These are phyloP conservation scores for Lacanobia wlatinum DNA, from an alignment of 2,888 invertebrate species.

Conservation along the genomic window DNA sequence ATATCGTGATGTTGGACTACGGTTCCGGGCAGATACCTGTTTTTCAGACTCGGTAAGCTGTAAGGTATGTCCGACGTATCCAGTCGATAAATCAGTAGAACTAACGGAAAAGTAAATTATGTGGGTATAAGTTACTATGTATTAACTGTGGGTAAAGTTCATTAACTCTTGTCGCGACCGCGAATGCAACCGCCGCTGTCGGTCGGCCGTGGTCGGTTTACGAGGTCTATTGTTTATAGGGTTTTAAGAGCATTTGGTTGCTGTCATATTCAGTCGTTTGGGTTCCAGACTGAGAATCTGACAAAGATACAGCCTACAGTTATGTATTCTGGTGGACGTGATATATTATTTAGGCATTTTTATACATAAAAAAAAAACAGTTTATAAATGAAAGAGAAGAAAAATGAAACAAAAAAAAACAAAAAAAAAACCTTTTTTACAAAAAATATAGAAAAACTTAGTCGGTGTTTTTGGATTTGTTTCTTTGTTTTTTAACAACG, in stretches of 20 bases:
- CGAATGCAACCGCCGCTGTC: slow-evolving; percentile 4
- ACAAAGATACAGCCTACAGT: no score
- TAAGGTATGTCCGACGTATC: slow-evolving; percentile 14
- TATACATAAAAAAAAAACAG: no score
- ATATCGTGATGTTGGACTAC: slow-evolving; percentile 14
- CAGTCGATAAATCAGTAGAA: slow-evolving; percentile 31
- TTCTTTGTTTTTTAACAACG: no score
- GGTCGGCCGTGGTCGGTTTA: slow-evolving; percentile 7
- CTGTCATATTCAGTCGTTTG: background rate
- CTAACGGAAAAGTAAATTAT: slow-evolving; percentile 31
- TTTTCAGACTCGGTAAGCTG: slow-evolving; percentile 20
- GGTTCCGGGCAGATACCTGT: slow-evolving; percentile 29
- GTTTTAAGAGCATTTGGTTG: slow-evolving; percentile 4
- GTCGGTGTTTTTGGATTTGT: no score
- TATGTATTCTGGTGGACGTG: no score
- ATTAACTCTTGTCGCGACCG: slow-evolving; percentile 26
- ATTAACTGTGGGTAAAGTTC: slow-evolving; percentile 30
- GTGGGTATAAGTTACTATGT: slow-evolving; percentile 26
- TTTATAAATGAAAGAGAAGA: no score
- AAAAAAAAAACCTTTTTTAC: no score
- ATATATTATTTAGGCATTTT: no score
- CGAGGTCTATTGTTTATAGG: slow-evolving; percentile 1
- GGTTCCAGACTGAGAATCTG: background rate
- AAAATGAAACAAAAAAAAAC: no score
- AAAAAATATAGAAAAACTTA: no score